phyloP scores from a whole-genome alignment of 2,888 invertebrate genomes.

The Heliconius ethilla region DNA sequence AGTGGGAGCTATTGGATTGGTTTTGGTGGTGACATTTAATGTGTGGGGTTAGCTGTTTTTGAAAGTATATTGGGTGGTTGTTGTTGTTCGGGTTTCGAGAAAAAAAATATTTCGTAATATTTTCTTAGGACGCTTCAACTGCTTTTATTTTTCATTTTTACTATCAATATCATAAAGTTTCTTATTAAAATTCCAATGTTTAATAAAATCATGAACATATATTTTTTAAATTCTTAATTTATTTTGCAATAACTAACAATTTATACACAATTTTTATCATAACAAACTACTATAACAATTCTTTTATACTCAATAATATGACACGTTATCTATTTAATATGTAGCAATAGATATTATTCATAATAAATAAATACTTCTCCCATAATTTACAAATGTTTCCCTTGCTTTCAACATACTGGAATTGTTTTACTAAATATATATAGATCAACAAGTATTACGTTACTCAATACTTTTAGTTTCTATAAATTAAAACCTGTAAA shows the following conservation, averaged over 20 bases:
- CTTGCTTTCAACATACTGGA: not conserved
- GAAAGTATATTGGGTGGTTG: conserved; percentile 69
- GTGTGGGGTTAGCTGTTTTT: conserved; percentile 71
- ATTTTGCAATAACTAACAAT: not conserved
- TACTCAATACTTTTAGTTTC: not conserved
- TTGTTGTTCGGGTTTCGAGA: conserved; percentile 55
- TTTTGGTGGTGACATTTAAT: conserved; percentile 76
- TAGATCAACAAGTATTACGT: not conserved
- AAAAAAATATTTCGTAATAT: conserved; percentile 44
- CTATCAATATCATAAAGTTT: not conserved
- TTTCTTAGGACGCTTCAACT: conserved; percentile 27
- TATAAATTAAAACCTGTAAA: not conserved
- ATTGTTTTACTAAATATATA: not conserved
- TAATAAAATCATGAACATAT: not conserved
- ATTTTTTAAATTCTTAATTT: not conserved
- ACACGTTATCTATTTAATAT: not conserved
- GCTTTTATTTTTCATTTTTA: not conserved
- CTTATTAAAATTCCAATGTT: not conserved
- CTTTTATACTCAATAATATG: not conserved
- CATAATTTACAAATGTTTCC: too few species aligned
- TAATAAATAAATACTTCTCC: not conserved
- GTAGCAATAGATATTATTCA: not conserved
- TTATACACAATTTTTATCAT: not conserved
- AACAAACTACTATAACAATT: not conserved
- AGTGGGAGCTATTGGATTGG: conserved; percentile 67